Percentiles rank a stretch among this genome's conserved stretches.
These are phyloP conservation scores for Phalacrocorax brasilianus DNA, from an alignment of 2,113 vertebrate species.

Conservation along the genomic window DNA sequence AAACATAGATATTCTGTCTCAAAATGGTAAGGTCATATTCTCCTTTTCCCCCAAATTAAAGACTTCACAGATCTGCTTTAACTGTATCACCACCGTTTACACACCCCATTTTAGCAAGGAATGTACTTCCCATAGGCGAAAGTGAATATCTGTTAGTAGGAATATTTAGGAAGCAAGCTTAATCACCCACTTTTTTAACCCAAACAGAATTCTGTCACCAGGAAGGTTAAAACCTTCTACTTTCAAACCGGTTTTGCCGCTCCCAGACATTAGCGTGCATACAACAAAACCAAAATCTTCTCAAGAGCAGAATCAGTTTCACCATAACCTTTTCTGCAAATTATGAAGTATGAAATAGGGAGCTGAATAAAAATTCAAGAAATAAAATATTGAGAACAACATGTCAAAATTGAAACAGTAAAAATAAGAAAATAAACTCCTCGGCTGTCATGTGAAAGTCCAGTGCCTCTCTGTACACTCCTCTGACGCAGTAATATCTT, in stretches of 20 bases:
- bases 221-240: neutral
- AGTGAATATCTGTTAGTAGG: neutral
- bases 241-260: neutral
- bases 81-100: neutral
- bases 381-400: constrained; percentile 25
- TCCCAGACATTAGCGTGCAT: neutral
- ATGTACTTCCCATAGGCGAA: neutral
- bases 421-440: constrained; percentile 33
- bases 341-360: constrained; percentile 39
- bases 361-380: neutral
- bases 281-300: neutral
- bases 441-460: neutral
- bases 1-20: neutral
- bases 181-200: neutral
- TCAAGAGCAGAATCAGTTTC: neutral
- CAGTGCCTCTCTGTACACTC: neutral
- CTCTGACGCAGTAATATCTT: neutral
- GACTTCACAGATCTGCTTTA: neutral
- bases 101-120: neutral
- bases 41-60: neutral
- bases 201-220: neutral
- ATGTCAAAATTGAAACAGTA: neutral
- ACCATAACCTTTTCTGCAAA: neutral
- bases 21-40: neutral
- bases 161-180: neutral